Base-by-base conservation (phyloP, 2,797 vertebrate species). In the Cyprinella venusta region DNA sequence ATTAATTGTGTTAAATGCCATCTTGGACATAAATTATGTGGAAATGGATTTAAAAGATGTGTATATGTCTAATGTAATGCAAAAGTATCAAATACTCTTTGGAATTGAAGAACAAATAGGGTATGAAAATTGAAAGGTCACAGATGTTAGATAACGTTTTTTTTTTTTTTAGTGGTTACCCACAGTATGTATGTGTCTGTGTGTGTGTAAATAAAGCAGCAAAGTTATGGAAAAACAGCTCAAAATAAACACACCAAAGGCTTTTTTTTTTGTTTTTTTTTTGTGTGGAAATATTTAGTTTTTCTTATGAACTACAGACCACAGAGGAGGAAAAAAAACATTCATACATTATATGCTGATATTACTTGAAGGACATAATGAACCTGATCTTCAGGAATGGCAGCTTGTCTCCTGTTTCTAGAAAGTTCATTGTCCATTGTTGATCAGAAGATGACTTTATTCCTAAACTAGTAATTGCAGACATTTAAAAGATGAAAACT, bases 271-370 rank as follows among this genome's bases (percentile, higher is more conserved):
- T 63, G 8, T 12, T 9, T 65, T 21, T 63, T 13, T 12, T n/a
- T 65, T 21, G 40, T 8, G 9, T 10, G 38, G 26, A 81, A 81
- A 81, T 74, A 61, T 36, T 68, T 30, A 15, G 6, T 81, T 81
- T 64, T 54, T 75, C 30, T 50, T 36, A 64, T 81, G 9, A 81
- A 52, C 45, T 81, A 81, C 69, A 81, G 69, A 38, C 3, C 30
- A 54, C 71, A 21, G 30, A 52, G 3, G 30, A 33, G n/a, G 10
- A 5, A 13, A 33, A 48, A 48, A 8, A n/a, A 63, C 26, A 80
- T 45, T 48, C 33, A 79, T 21, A 54, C 16, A 59, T 48, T n/a
- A 12, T 85, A 67, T 81, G 26, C 61, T 67, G 26, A 69, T 40
- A 64, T 13, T 26, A 69, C 26, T 36, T 21, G 48, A 67, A 40